Conservation (phyloP, 2,888 invertebrate genomes). For the Melanchra persicariae region DNA sequence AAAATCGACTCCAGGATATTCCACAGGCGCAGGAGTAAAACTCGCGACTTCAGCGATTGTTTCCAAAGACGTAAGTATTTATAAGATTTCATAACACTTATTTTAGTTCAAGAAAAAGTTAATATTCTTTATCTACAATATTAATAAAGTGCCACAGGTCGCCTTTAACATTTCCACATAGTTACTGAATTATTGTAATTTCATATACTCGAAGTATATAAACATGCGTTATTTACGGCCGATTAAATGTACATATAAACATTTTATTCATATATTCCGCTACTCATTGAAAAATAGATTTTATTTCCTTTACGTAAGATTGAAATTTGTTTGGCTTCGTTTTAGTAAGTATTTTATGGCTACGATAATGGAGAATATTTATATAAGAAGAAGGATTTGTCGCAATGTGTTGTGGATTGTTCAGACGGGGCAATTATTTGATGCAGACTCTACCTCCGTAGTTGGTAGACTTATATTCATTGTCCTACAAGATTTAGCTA, state of each 20-base stretch:
- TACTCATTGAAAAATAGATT: conserved; percentile 75
- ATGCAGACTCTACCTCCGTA: no score
- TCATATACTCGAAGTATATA: conserved; percentile 24
- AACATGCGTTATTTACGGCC: conserved; percentile 61
- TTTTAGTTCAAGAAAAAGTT: neutral
- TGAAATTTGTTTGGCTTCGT: conserved; percentile 51
- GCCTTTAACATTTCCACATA: conserved; percentile 18
- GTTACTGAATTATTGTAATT: conserved; percentile 21
- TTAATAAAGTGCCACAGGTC: conserved; percentile 19
- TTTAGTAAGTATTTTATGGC: conserved; percentile 47
- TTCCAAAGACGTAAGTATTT: neutral
- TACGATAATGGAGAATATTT: conserved; percentile 56
- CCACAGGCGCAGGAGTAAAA: neutral
- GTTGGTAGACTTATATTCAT: conserved; percentile 1
- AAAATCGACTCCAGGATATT: neutral
- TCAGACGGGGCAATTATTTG: conserved; percentile 39
- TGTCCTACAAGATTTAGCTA: conserved; percentile 50
- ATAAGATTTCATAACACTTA: neutral
- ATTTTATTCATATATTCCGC: conserved; percentile 57
- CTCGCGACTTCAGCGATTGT: neutral
- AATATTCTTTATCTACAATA: neutral
- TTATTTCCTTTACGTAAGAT: conserved; percentile 48
- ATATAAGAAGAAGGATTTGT: conserved; percentile 56
- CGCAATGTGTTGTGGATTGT: conserved; percentile 33
- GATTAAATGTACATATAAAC: conserved; percentile 41